Percentiles rank a stretch among this genome's conserved stretches.
These are phyloP conservation scores for Dinothrombium tinctorium DNA, from an alignment of 1,140 invertebrate species.

Conservation along the genomic window DNA sequence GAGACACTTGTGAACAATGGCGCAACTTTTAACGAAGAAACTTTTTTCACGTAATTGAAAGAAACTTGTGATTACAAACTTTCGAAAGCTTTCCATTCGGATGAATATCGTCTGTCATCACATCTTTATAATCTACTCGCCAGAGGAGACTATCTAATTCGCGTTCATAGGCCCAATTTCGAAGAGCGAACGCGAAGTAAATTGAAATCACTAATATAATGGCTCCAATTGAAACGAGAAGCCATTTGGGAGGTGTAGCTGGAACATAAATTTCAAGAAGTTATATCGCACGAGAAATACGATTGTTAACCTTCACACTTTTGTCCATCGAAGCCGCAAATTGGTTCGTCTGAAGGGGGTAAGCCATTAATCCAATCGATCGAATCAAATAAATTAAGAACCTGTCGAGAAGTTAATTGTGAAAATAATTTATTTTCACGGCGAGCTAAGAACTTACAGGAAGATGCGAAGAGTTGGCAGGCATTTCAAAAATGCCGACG, in stretches of 20 bases:
- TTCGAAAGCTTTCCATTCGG: constrained; percentile 7
- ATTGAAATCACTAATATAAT: not conserved
- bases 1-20: constrained; percentile 36
- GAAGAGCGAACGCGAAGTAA: constrained; percentile 18
- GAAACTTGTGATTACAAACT: constrained; percentile 5
- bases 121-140: constrained; percentile 83
- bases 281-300: not conserved
- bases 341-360: constrained; percentile 56
- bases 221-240: not conserved
- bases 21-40: constrained; percentile 4
- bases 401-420: constrained; percentile 26
- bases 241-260: constrained; percentile 1
- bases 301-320: constrained; percentile 35
- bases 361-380: constrained; percentile 49
- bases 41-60: not conserved
- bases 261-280: not conserved
- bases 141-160: constrained; percentile 77
- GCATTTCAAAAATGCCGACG: constrained; percentile 32
- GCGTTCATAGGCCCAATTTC: constrained; percentile 84
- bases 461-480: constrained; percentile 18
- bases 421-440: not conserved
- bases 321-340: constrained; percentile 73
- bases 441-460: constrained; percentile 16
- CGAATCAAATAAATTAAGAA: constrained; percentile 34
- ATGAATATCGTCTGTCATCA: constrained; percentile 25